phyloP scores from a whole-genome alignment of 2,113 vertebrate genomes.

The Arothron firmamentum region DNA sequence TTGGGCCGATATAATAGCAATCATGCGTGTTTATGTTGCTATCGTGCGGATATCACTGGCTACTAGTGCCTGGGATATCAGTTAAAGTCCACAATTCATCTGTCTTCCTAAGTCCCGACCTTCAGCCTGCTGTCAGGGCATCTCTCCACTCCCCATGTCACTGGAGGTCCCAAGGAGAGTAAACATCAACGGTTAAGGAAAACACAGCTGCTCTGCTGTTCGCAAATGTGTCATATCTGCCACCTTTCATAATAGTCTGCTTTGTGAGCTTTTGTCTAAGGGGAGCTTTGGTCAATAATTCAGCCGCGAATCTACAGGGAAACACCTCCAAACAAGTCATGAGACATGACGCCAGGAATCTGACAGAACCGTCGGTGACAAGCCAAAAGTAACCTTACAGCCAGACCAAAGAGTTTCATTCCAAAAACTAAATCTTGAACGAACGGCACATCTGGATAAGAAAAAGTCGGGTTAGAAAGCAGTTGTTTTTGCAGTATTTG shows the following conservation, averaged over 20 bases:
- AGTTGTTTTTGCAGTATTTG: constrained; percentile 8
- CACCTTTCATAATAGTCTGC: constrained; percentile 71
- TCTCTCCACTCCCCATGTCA: constrained; percentile 78
- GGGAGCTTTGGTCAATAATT: constrained; percentile 61
- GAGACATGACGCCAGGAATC: constrained; percentile 33
- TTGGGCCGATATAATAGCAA: constrained; percentile 91
- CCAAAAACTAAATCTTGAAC: constrained; percentile 28
- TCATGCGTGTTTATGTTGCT: constrained; percentile 90
- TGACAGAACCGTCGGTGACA: constrained; percentile 45
- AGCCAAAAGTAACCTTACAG: constrained; percentile 46
- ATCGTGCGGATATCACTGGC: constrained; percentile 88
- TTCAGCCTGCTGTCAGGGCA: constrained; percentile 49
- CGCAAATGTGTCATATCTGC: constrained; percentile 84
- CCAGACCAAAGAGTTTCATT: constrained; percentile 30
- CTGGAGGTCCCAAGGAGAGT: constrained; percentile 75
- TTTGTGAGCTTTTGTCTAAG: constrained; percentile 58
- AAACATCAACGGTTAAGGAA: constrained; percentile 82
- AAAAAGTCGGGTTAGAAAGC: too few relatives aligned
- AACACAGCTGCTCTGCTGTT: constrained; percentile 96
- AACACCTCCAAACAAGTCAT: constrained; percentile 52
- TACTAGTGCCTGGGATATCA: constrained; percentile 95
- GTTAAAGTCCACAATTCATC: constrained; percentile 81
- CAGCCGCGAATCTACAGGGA: constrained; percentile 65
- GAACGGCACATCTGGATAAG: constrained; percentile 37
- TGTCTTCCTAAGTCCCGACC: constrained; percentile 55